phyloP scores from a whole-genome alignment of 2,113 vertebrate genomes.

The Corythornis cristatus region DNA sequence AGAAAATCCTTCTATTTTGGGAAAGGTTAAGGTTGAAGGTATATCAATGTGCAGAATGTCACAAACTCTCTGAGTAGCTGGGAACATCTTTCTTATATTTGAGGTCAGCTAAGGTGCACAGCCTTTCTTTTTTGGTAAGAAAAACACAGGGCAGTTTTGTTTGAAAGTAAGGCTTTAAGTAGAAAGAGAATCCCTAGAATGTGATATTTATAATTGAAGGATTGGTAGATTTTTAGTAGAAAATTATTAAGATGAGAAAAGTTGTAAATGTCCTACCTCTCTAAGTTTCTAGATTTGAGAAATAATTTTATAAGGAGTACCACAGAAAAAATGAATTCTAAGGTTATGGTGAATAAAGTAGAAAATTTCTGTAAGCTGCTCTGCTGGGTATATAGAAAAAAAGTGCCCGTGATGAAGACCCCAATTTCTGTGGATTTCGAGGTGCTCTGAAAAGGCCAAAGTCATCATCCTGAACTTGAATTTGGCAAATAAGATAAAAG shows the following conservation, averaged over 20 bases:
- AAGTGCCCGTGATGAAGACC: neutral
- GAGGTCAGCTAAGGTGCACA: neutral
- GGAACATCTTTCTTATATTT: neutral
- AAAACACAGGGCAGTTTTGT: neutral
- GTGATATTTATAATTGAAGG: neutral
- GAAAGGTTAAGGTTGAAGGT: neutral
- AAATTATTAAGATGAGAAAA: neutral
- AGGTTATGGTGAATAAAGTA: neutral
- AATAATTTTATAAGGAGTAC: neutral
- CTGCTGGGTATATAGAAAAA: neutral
- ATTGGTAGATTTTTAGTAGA: neutral
- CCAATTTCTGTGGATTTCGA: slow-evolving; percentile 15
- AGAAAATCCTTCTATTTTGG: neutral
- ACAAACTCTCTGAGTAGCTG: neutral
- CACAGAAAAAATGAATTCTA: neutral
- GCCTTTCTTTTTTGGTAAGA: neutral
- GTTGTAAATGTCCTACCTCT: neutral
- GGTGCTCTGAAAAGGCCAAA: neutral
- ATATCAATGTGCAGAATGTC: neutral
- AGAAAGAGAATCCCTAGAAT: neutral
- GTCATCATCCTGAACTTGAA: slow-evolving; percentile 24
- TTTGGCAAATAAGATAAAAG: slow-evolving; percentile 23
- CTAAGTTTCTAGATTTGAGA: neutral
- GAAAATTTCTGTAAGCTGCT: neutral
- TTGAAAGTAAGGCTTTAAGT: neutral